Evolutionary conservation across 2,888 invertebrate species (phyloP), one percentile per base, ranked within the genome.

Genomic region (Steromphala cineraria): DNA sequence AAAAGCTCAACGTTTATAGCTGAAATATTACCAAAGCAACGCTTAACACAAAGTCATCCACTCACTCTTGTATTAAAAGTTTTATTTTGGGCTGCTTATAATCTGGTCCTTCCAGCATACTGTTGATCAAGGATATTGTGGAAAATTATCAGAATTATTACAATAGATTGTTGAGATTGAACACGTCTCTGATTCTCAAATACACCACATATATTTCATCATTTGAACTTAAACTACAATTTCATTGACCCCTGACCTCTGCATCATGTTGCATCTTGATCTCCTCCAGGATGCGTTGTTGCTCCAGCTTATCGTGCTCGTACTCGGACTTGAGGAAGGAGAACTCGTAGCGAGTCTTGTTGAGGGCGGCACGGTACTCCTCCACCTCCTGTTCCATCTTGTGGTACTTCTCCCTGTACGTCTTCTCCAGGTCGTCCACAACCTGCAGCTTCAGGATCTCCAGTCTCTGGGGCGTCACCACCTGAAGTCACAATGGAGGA

Each of bases 241-340:
- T 78, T 79, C 53, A 2, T 36, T 36, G 36, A 36, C 36, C 7
- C 36, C 36, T 36, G 7, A 93, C 93, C 92, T 93, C 93, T 46
- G 92, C 90, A 71, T 93, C 92, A 81, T 92, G 90, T 78, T 91
- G 89, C 71, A 93, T 85, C 80, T 89, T 91, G 80, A 92, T 71
- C 81, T 93, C 93, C 15, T 91, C 90, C 17, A 92, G 17, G 15
- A 91, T 87, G 31, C 90, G 86, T 76, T 86, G 85, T 82, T 91
- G 88, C 79, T 92, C 91, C 17, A 85, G 80, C 46, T 87, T 87
- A 56, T 91, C 90, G 82, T 93, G 92, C 53, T 93, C 93, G 82
- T 92, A 93, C 87, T 93, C 93, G 0, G 92, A 89, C 85, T 93
- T 92, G 28, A 93, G 83, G 83, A 93, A 93, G 74, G 91, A 88